Evolutionary conservation across 2,113 vertebrate species (phyloP).

Genomic region (Ramphastos sulfuratus): DNA sequence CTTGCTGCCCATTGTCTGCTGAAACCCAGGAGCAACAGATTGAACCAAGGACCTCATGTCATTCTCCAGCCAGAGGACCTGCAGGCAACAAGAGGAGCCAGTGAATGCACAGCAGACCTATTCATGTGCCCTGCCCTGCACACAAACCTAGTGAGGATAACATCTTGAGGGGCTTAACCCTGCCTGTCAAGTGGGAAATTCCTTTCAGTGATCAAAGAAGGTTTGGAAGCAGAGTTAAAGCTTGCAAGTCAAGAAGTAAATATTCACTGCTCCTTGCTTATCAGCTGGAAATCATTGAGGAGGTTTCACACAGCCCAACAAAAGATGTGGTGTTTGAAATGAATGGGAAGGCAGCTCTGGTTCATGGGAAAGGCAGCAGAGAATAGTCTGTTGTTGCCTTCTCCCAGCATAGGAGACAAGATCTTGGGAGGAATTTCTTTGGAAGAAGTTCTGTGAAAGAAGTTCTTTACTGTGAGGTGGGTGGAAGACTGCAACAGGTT

Average conservation of each 20-base stretch:
- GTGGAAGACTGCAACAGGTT: no score
- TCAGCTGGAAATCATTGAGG: background rate
- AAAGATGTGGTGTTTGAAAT: background rate
- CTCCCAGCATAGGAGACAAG: background rate
- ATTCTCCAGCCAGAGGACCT: constrained; percentile 86
- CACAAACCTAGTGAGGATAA: background rate
- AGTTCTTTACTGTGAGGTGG: no score
- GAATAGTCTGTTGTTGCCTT: background rate
- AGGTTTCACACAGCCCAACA: background rate
- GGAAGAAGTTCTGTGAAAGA: no score
- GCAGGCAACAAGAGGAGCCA: background rate
- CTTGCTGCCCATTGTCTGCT: constrained; percentile 78
- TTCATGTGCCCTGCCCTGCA: background rate
- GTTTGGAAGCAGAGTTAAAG: background rate
- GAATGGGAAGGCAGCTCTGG: background rate
- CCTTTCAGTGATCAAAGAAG: background rate
- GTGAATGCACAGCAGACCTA: background rate
- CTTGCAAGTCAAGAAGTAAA: background rate
- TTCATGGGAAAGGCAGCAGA: background rate
- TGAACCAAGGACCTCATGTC: constrained; percentile 76
- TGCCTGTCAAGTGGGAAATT: background rate
- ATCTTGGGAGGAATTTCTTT: background rate
- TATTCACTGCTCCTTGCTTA: background rate
- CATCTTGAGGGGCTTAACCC: background rate
- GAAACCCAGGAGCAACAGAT: constrained; percentile 77